Percentiles rank a stretch among this genome's conserved stretches.
These are phyloP conservation scores for Sesamia nonagrioides DNA, from an alignment of 1,140 invertebrate genomes.

Conservation along the genomic window DNA sequence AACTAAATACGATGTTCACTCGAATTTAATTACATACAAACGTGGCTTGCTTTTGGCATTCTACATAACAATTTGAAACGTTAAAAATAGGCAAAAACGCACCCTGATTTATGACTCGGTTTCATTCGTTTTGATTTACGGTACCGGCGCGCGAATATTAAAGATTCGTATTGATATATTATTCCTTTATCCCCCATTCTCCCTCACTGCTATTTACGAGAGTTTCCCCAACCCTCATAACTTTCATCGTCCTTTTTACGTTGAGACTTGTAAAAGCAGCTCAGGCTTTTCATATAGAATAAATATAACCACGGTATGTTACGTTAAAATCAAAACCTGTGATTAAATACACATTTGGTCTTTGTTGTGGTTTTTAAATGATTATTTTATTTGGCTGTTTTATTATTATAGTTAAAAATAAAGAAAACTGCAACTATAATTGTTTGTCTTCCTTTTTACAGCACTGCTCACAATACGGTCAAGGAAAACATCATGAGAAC, in stretches of 20 bases:
- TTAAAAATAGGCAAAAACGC: slow-evolving; percentile 71
- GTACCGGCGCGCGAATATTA: slow-evolving; percentile 83
- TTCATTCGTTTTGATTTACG: slow-evolving; percentile 86
- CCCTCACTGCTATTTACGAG: slow-evolving; percentile 84
- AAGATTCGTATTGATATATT: slow-evolving; percentile 87
- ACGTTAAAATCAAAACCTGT: slow-evolving; percentile 50
- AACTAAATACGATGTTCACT: not conserved
- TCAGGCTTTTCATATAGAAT: slow-evolving; percentile 66
- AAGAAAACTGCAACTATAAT: not conserved
- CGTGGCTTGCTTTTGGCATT: slow-evolving; percentile 24
- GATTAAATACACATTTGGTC: slow-evolving; percentile 31
- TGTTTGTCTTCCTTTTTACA: not conserved
- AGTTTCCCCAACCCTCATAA: slow-evolving; percentile 82
- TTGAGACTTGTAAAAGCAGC: slow-evolving; percentile 79
- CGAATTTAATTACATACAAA: slow-evolving; percentile 44
- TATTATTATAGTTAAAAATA: not conserved
- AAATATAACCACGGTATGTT: slow-evolving; percentile 65
- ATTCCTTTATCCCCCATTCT: slow-evolving; percentile 85
- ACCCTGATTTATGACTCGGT: slow-evolving; percentile 79
- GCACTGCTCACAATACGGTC: too few species aligned
- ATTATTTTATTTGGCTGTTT: not conserved
- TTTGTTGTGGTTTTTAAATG: slow-evolving; percentile 17
- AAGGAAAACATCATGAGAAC: too few species aligned
- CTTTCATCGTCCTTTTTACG: slow-evolving; percentile 83
- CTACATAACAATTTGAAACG: slow-evolving; percentile 66